Evolutionary conservation across 2,888 invertebrate species (phyloP), one percentile per base, ranked within the genome.

Genomic region (Melanchra persicariae): DNA sequence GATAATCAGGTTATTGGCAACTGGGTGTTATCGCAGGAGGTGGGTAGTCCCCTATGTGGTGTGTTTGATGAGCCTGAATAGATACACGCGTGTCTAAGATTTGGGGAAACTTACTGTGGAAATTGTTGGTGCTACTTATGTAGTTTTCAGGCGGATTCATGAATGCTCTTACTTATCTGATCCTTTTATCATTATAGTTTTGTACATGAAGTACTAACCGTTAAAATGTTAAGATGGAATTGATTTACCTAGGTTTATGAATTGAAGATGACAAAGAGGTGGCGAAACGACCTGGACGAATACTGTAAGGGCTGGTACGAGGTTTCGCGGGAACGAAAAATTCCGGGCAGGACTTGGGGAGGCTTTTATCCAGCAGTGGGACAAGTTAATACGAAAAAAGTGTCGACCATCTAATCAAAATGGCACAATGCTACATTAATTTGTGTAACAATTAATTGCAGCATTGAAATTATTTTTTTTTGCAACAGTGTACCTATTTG

Each of bases 1-100:
- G 68, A 34, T 77, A 77, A 80, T 81, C 79, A 73, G 3, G 57
- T 65, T 62, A 72, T 69, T 65, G 68, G 55, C 37, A 43, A 17
- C 17, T 19, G 45, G 24, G 55, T 76, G 58, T 37, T 45, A 58
- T 40, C 43, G 40, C 43, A 10, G 10, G n/a, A 7, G 15, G 45
- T 15, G 22, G 26, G 24, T 40, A 51, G 40, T 26, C 17, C 8
- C 6, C 10, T 15, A 12, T 26, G 37, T 45, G 34, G 19, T 19
- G 43, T 17, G 9, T 45, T 19, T 45, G 40, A 15, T 40, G 40
- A 15, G 15, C 40, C 15, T 6, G 45, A 45, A 45, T 19, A 19
- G 15, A 45, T 19, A 8, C 19, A 19, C 19, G 19, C 19, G 1
- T 8, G 19, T 24, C 22, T 51, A 15, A 24, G 49, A 51, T 51